phyloP scores from a whole-genome alignment of 2,113 vertebrate genomes.

The Phoenicopterus ruber region DNA sequence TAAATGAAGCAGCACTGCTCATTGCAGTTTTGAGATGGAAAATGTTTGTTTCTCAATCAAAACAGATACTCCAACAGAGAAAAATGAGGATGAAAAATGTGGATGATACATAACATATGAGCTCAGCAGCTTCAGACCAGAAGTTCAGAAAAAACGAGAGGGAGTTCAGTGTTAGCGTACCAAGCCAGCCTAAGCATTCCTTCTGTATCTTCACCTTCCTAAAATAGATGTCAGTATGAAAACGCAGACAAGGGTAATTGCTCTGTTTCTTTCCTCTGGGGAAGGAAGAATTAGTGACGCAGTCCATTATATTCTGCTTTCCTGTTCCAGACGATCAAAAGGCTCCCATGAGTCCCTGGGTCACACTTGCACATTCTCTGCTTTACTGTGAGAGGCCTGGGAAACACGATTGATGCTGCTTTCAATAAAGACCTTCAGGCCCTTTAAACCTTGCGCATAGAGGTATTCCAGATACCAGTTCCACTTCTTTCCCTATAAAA shows the following conservation, averaged over 20 bases:
- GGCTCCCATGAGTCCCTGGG: background rate
- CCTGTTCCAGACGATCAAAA: background rate
- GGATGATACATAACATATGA: background rate
- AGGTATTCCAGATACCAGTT: conserved; percentile 88
- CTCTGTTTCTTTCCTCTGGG: background rate
- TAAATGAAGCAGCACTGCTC: background rate
- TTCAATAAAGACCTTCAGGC: conserved; percentile 83
- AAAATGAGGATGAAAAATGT: background rate
- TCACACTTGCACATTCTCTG: background rate
- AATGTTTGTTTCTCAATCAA: background rate
- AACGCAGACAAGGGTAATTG: background rate
- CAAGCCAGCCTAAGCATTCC: background rate
- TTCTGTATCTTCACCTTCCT: background rate
- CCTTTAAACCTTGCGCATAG: conserved; percentile 79
- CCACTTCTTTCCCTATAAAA: conserved; percentile 81
- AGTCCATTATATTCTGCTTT: background rate
- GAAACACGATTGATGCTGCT: conserved; percentile 75
- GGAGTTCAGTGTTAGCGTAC: background rate
- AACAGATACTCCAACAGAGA: background rate
- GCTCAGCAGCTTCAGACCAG: background rate
- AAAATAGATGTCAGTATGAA: background rate
- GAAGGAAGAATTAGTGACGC: background rate
- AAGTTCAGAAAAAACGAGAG: background rate
- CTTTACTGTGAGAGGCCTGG: background rate
- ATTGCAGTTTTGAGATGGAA: background rate